Base-by-base conservation (phyloP, 2,113 vertebrate genomes). In the Carollia perspicillata region DNA sequence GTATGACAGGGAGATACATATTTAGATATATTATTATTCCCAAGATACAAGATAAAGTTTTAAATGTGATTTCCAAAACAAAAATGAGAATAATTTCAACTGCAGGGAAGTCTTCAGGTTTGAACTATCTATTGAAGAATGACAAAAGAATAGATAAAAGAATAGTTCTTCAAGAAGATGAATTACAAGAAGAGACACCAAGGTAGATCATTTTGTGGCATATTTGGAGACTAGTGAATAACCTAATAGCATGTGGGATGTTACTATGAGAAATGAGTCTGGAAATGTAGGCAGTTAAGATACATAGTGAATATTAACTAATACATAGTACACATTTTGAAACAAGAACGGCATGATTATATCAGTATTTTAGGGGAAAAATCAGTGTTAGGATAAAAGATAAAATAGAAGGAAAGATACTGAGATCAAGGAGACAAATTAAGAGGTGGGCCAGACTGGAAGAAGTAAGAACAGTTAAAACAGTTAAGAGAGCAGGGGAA, bases 21-120 rank as follows among this genome's bases (percentile, higher is more conserved):
- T 83, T 92, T 68, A 84, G 30, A 86, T 75, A 60, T 72, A 93
- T 72, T 69, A 44, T 55, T 72, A 89, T 84, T 92, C 40, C 35
- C 22, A 53, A 88, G 22, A 20, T 77, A 87, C 28, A 11, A 47
- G 35, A 13, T 71, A 6, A 75, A 79, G 35, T 89, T 92, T 23
- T 23, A 66, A 71, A 77, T 30, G 23, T 77, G 35, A 83, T 78
- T 72, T 84, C 37, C 18, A 83, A 78, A 44, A 44, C n/a, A 78
- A 86, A 17, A 79, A 28, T 9, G 20, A 94, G n/a, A 65, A 20
- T 94, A 80, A 75, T 51, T 80, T 16, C 47, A 84, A 22, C 42
- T 26, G 3, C 23, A 80, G 47, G 72, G 60, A 44, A 37, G 28
- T 3, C 22, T 71, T 91, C 55, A 79, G 5, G 51, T 78, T 51